These are phyloP conservation scores for Antitype chi DNA, from an alignment of 2,888 invertebrate genomes.

Conservation along the genomic window DNA sequence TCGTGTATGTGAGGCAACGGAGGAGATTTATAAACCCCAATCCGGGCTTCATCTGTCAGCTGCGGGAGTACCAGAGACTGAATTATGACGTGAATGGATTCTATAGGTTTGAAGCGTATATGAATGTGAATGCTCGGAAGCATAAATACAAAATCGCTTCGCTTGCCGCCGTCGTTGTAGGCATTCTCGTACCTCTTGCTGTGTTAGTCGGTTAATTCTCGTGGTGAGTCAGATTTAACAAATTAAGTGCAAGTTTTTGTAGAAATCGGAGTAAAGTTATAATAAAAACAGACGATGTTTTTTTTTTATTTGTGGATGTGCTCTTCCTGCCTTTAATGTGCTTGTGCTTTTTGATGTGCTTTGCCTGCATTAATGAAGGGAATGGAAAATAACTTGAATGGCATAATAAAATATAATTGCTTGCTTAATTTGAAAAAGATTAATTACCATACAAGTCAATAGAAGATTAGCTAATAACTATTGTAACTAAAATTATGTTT, in stretches of 20 bases:
- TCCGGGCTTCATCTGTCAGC: conserved; percentile 97
- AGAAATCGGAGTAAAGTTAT: conserved; percentile 49
- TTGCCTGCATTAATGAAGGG: conserved; percentile 13
- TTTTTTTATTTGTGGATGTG: conserved; percentile 6
- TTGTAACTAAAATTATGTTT: conserved; percentile 5
- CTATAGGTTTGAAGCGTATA: conserved; percentile 81
- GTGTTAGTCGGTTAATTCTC: conserved; percentile 79
- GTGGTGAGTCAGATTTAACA: conserved; percentile 45
- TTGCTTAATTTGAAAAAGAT: conserved; percentile 9
- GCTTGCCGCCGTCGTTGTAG: conserved; percentile 80
- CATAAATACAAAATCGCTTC: conserved; percentile 86
- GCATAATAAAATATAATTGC: neutral
- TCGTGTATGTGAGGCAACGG: conserved; percentile 95
- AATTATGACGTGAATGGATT: conserved; percentile 83
- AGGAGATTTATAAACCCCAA: conserved; percentile 98
- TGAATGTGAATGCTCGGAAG: conserved; percentile 83
- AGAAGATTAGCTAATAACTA: conserved; percentile 6
- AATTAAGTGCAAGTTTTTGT: conserved; percentile 60
- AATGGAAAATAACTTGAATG: conserved; percentile 6
- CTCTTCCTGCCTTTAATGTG: neutral
- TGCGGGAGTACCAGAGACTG: conserved; percentile 92
- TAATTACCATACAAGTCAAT: neutral
- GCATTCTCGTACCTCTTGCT: conserved; percentile 81
- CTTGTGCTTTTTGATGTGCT: no score
- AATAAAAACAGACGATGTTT: conserved; percentile 27